phyloP scores from a whole-genome alignment of 2,113 vertebrate species.

The Strix uralensis region DNA sequence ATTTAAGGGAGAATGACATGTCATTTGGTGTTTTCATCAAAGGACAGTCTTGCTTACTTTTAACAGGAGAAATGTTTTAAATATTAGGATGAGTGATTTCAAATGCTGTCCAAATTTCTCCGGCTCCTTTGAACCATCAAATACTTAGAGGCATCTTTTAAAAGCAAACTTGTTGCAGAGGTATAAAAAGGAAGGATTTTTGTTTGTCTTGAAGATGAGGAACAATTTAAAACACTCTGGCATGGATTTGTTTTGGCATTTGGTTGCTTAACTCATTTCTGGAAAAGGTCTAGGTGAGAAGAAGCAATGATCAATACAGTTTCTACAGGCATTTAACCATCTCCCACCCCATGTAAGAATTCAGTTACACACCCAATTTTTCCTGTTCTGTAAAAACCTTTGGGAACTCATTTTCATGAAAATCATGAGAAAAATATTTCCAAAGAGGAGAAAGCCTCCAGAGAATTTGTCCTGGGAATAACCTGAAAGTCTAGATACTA shows the following conservation, averaged over 20 bases:
- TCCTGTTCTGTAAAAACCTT: not conserved
- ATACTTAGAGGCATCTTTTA: not conserved
- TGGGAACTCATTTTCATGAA: not conserved
- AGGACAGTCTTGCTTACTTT: not conserved
- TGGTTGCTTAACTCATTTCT: not conserved
- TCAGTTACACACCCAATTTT: not conserved
- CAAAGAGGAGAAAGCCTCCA: not conserved
- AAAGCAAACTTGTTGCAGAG: not conserved
- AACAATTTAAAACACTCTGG: not conserved
- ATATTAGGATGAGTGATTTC: not conserved
- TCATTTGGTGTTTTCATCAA: conserved; percentile 15
- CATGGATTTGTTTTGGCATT: not conserved
- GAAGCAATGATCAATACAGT: not conserved
- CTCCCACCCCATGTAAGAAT: not conserved
- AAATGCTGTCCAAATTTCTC: not conserved
- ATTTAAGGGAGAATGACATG: conserved; percentile 46
- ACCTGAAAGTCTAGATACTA: not conserved
- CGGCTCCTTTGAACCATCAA: not conserved
- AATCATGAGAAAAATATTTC: not conserved
- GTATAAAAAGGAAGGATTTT: not conserved
- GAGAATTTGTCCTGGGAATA: not conserved
- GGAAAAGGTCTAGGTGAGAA: not conserved
- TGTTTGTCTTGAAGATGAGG: not conserved
- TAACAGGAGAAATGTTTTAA: conserved; percentile 11
- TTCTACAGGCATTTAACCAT: not conserved